These are phyloP conservation scores for Acronicta leporina DNA, from an alignment of 2,888 invertebrate species.

Conservation along the genomic window DNA sequence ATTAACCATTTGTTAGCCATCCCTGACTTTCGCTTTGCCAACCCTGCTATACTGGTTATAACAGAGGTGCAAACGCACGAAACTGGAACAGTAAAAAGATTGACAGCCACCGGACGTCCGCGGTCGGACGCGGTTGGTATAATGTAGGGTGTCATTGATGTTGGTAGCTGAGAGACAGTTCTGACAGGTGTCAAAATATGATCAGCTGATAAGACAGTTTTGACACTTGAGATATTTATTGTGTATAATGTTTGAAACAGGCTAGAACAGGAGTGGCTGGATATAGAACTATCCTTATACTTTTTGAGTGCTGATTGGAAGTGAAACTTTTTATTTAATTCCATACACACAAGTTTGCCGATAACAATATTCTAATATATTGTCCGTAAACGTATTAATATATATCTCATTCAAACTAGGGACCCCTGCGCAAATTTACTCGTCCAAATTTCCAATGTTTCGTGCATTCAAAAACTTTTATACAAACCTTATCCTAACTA, in stretches of 20 bases:
- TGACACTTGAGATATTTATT: background rate
- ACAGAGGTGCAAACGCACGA: conserved; percentile 39
- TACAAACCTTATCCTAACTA: too few species aligned
- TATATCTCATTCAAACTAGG: too few species aligned
- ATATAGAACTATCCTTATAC: too few species aligned
- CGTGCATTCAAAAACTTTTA: too few species aligned
- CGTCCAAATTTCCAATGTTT: too few species aligned
- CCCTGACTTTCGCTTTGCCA: background rate
- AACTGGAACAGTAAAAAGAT: conserved; percentile 63
- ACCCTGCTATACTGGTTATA: background rate
- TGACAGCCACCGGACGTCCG: conserved; percentile 70
- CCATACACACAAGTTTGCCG: too few species aligned
- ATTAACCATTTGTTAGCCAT: background rate
- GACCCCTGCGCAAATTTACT: too few species aligned
- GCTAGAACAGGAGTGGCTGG: too few species aligned
- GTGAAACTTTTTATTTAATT: too few species aligned
- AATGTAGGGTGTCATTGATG: conserved; percentile 59
- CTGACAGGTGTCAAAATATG: conserved; percentile 22
- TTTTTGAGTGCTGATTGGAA: too few species aligned
- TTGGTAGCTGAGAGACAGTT: conserved; percentile 31
- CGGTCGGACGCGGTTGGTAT: conserved; percentile 51
- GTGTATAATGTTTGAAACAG: conserved; percentile 9
- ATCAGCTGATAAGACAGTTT: conserved; percentile 26
- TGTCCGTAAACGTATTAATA: too few species aligned
- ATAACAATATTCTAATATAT: too few species aligned